Evolutionary conservation across 2,797 vertebrate species (phyloP).

Genomic region (Coendou prehensilis): DNA sequence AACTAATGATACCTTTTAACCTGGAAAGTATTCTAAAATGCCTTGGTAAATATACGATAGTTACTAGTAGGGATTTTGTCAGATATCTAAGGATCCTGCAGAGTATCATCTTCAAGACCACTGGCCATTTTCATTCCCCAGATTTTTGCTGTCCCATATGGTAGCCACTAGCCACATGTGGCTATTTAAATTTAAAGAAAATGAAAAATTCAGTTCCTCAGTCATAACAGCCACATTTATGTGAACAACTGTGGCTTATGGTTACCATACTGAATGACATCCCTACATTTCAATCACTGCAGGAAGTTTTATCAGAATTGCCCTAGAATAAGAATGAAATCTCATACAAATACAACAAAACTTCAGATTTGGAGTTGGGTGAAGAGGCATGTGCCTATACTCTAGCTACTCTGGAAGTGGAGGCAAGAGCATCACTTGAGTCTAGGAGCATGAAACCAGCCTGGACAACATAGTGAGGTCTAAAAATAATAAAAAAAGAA

Average conservation of each 20-base stretch:
- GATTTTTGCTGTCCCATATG: not conserved
- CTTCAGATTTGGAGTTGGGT: not conserved
- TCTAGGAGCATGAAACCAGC: not conserved
- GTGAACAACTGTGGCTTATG: not conserved
- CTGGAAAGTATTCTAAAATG: constrained; percentile 13
- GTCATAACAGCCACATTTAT: not conserved
- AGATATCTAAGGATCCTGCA: not conserved
- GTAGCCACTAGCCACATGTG: not conserved
- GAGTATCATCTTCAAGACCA: not conserved
- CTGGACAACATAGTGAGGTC: not conserved
- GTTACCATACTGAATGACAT: not conserved
- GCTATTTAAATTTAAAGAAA: not conserved
- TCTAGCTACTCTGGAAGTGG: not conserved
- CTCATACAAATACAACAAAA: not conserved
- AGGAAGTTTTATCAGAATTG: not conserved
- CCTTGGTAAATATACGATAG: not conserved
- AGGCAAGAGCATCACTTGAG: not conserved
- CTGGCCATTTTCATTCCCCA: not conserved
- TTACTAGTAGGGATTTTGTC: not conserved
- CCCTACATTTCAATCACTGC: not conserved
- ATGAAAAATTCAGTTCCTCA: constrained; percentile 12
- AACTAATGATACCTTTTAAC: not conserved
- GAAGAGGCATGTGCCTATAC: not conserved
- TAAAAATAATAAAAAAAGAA: not conserved
- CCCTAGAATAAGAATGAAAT: constrained; percentile 5